Base-by-base conservation (phyloP, 1,140 invertebrate genomes). In the Drosophila kurseongensis region DNA sequence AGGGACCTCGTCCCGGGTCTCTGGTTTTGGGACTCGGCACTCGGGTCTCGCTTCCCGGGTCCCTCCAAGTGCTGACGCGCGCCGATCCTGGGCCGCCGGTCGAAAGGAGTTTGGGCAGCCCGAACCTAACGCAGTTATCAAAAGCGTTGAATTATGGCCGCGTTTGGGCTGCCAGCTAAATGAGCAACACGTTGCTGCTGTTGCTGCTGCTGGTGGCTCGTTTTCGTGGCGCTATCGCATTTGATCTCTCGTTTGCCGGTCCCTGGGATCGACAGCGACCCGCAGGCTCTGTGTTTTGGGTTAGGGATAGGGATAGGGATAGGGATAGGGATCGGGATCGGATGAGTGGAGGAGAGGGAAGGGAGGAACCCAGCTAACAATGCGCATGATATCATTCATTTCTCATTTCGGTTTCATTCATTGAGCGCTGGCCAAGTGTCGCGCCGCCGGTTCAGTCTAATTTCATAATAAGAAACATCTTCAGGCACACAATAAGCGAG, bases 381-480 rank as follows among this genome's bases (percentile, higher is more conserved):
- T 85, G 82, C 83, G 41, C 78, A 81, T 85, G 82, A 85, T 88
- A 85, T 85, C 82, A 85, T 85, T 85, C 82, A 85, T 85, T 85
- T 86, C 78, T 82, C 78, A 77, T 79, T 85, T 89, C 72, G 84
- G 80, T 80, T 88, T 88, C 84, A 88, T 88, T 88, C 84, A 88
- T 84, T 78, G 77, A 88, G 71, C 65, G 57, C 63, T 85, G 75
- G 82, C 72, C 84, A 88, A 88, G 83, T 88, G 83, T 86, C 83
- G 83, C 63, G 83, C 63, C 58, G 52, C 4, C 29, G 56, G 62
- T 83, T 80, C 84, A 89, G 73, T 90, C 85, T 90, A 89, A 89
- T 90, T 89, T 89, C 85, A 90, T 90, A 89, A 89, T 89, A 90
- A 89, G 85, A 80, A 84, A 90, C 85, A 89, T 76, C 83, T 86